Percentiles rank a stretch among this genome's conserved stretches.
phyloP scores from a whole-genome alignment of 2,888 invertebrate genomes.

The Pimpla rufipes region DNA sequence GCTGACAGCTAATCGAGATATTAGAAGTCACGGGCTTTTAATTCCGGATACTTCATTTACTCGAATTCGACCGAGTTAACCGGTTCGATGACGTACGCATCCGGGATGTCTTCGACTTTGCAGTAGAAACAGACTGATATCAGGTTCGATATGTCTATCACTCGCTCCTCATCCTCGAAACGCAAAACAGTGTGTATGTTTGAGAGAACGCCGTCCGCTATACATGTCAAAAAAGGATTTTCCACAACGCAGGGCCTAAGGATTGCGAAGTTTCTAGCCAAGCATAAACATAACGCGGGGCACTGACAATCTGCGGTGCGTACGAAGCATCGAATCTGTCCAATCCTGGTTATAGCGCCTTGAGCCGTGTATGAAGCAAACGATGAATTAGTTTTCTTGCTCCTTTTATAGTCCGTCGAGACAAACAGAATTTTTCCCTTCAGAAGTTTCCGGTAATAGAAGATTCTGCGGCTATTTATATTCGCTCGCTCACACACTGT shows the following conservation, averaged over 20 bases:
- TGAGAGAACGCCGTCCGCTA: not conserved
- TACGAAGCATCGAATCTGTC: constrained; percentile 51
- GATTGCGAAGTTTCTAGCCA: constrained; percentile 24
- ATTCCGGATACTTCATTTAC: not conserved
- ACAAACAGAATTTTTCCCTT: constrained; percentile 58
- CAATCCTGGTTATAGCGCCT: constrained; percentile 32
- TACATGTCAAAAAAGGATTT: constrained; percentile 8
- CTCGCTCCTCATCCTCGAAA: not conserved
- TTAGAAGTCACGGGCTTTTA: no score
- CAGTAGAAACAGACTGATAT: constrained; percentile 26
- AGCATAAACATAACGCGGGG: constrained; percentile 46
- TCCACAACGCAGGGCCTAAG: constrained; percentile 22
- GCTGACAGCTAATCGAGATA: no score
- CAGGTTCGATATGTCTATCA: constrained; percentile 9
- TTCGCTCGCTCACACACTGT: constrained; percentile 20
- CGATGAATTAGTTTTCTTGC: constrained; percentile 53
- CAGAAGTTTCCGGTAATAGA: constrained; percentile 52
- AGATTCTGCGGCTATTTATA: constrained; percentile 11
- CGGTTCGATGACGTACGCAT: constrained; percentile 8
- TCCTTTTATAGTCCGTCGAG: constrained; percentile 41
- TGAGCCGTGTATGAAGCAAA: constrained; percentile 35
- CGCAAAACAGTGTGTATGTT: constrained; percentile 1
- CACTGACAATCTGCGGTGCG: constrained; percentile 23
- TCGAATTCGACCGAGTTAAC: constrained; percentile 3
- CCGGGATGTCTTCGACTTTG: constrained; percentile 9